Evolutionary conservation across 2,888 invertebrate genomes (phyloP), one percentile per base, ranked within the genome.

Genomic region (Yponomeuta plumbellus): DNA sequence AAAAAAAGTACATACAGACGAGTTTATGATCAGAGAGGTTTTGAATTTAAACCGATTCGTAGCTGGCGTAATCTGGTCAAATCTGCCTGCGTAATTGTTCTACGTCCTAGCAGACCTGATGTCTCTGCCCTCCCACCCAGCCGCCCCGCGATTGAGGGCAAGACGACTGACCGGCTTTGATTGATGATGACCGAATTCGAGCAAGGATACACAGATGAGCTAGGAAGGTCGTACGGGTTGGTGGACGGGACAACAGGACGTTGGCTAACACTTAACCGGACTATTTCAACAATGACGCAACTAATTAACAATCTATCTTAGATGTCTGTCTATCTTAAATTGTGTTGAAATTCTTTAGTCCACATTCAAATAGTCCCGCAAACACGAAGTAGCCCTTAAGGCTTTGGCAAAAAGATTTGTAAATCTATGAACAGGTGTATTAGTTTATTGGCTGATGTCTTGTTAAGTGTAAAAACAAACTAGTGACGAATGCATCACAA

Each of bases 171-270:
- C 40, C 61, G 61, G 21, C 52, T 66, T 39, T 66, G 71, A 72
- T 74, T 73, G 75, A 71, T 73, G 70, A 68, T 73, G 76, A 73
- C 74, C 81, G 72, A 80, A 81, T 80, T 75, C 75, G 72, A 74
- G 75, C 81, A 79, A 83, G 80, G 84, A 84, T 81, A 76, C 72
- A 68, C 79, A 83, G 66, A 83, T 79, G 69, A 80, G 73, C 73
- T 73, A 69, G 71, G 80, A 80, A 84, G 84, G 84, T 84, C 83
- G 74, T 67, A 69, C 17, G 65, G 52, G 66, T n/a, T 39, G 34
- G 64, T 26, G 63, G 52, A 62, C 34, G 22, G 11, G 61, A 26
- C 22, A 39, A 64, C 40, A 61, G 61, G 52, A 52, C 57, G 26
- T 23, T 11, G 40, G 40, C 44, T 17, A 52, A 52, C 3, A 52